Base-by-base conservation (phyloP, 2,113 vertebrate genomes). In the Rhadina sibilatrix region DNA sequence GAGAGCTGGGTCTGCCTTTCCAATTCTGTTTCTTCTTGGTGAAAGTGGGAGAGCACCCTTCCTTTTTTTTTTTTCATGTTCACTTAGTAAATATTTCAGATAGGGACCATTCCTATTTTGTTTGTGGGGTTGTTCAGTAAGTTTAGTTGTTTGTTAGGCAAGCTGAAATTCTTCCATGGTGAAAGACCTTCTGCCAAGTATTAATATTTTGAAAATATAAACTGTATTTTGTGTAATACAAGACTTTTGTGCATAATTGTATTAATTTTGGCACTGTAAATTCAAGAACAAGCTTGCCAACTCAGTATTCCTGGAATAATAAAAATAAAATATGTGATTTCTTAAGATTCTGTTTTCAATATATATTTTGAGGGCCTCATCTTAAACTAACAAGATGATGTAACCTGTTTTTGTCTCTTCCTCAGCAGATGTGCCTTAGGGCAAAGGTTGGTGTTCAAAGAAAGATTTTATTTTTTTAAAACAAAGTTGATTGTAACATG, bases 281-380 rank as follows among this genome's bases (percentile, higher is more conserved):
- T 75, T 91, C 63, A 83, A 94, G 53, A 37, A 52, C 28, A 89
- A 90, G 30, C 14, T 59, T 83, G 87, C 96, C 91, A 96, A 74
- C 53, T 93, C 65, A 92, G 86, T 95, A 68, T 93, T 97, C 88
- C 68, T 96, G 77, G 93, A 97, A 96, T 92, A 96, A 96, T 94
- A 93, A 96, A 92, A 97, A 91, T 49, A 90, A 96, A 93, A 81
- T 59, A 72, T 87, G 75, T 52, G 90, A 93, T 92, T 96, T 96
- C 89, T 95, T 96, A 93, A 87, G 81, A 91, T 93, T 94, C 90
- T 96, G 84, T 61, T 95, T 96, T 93, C 9, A 17, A 42, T 89
- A 87, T 79, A 80, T 93, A 66, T 96, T 96, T 93, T 89, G 49
- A 82, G 77, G 89, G 78, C 81, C 90, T 47, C 96, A 88, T 94